Conservation (phyloP, 2,888 invertebrate species). For the Adela reaumurella region DNA sequence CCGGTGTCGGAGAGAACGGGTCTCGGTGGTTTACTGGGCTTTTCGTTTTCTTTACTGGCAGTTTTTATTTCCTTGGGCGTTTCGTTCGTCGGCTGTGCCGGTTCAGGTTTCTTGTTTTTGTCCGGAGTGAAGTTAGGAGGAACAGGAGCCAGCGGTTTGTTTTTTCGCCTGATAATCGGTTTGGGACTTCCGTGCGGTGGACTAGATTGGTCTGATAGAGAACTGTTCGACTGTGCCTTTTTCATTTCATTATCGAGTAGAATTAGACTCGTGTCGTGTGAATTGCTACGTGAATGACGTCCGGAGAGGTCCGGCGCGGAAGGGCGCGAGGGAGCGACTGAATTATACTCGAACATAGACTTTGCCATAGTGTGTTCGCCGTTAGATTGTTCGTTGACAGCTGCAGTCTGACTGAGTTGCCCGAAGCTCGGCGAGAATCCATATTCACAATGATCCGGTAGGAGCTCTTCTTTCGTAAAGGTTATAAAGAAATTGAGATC, state of each 20-base stretch:
- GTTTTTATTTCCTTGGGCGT: conserved; percentile 17
- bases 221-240: conserved; percentile 65
- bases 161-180: conserved; percentile 66
- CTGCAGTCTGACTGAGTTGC: conserved; percentile 38
- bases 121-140: conserved; percentile 60
- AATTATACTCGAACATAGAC: conserved; percentile 38
- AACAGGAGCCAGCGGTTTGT: conserved; percentile 70
- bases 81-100: conserved; percentile 19
- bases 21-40: conserved; percentile 64
- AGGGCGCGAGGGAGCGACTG: conserved; percentile 19
- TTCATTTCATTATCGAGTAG: conserved; percentile 48
- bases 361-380: conserved; percentile 42
- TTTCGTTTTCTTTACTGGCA: conserved; percentile 29
- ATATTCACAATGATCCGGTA: conserved; percentile 49
- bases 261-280: conserved; percentile 56
- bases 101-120: conserved; percentile 31
- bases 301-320: conserved; percentile 22
- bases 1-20: conserved; percentile 51
- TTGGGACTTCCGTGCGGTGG: conserved; percentile 74
- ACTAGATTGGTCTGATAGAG: conserved; percentile 64
- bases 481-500: conserved; percentile 71
- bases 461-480: conserved; percentile 54
- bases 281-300: conserved; percentile 55
- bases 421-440: conserved; percentile 38
- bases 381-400: conserved; percentile 34